Evolutionary conservation across 2,888 invertebrate species (phyloP), one percentile per base, ranked within the genome.

Genomic region (Monochamus alternatus): DNA sequence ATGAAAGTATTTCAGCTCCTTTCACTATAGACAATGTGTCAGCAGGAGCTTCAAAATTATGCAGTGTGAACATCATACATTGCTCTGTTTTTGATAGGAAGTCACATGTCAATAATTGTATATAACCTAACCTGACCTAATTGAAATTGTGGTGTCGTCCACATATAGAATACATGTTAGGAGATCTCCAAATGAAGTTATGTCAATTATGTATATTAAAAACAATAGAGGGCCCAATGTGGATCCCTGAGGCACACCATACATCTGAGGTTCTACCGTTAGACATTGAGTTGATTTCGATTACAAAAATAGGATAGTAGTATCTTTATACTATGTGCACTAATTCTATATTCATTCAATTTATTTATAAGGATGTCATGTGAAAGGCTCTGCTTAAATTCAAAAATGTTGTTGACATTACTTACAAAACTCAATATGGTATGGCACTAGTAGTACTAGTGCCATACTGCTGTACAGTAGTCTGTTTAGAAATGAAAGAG

Each of bases 101-200:
- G 5, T 58, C 58, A 7, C 14, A 8, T 58, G 9, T 59, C 10
- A 3, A 14, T 14, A 30, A 9, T 10, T 59, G 7, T 30, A 30
- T 14, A 59, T 59, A 2, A 31, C 2, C 1, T 59, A 59, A 14
- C 5, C 30, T 9, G 38, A 63, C 10, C 63, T 38, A 38, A 38
- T 38, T 10, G 63, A 63, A 63, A 63, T 63, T 63, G 38, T 38
- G 63, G 63, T 63, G 12, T 63, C 63, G 38, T 63, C 63, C 10
- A 32, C 63, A 63, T 63, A 63, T 38, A 63, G 30, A 38, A 63
- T 38, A 38, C 14, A 63, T 38, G 43, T 63, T 5, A 63, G 38
- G 8, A 63, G 30, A 12, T 63, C 30, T 63, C 30, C 38, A 10
- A 32, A n/a, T 38, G 5, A 38, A 63, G 63, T 32, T 32, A 63